These are phyloP conservation scores for Caenorhabditis becei DNA, from an alignment of 2,888 invertebrate genomes.

Conservation along the genomic window DNA sequence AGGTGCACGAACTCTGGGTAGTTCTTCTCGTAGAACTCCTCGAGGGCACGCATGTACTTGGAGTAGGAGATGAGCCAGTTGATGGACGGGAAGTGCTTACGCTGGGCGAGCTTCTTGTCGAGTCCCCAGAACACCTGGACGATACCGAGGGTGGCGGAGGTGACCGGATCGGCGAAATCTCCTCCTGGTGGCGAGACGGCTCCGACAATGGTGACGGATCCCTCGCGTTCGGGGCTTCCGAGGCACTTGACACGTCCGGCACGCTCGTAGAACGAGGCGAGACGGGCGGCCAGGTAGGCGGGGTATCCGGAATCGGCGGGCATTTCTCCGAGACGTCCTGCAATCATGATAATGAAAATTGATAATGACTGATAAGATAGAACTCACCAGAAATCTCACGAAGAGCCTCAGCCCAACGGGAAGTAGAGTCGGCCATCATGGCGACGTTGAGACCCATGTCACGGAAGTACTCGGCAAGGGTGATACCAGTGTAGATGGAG, in stretches of 20 bases:
- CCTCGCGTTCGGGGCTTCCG: conserved; percentile 91
- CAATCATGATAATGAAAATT: background rate
- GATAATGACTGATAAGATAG: background rate
- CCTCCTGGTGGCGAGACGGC: conserved; percentile 94
- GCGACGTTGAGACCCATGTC: conserved; percentile 99
- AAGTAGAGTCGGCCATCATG: conserved; percentile 99
- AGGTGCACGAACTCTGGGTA: conserved; percentile 96
- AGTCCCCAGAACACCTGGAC: conserved; percentile 86
- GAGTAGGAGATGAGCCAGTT: conserved; percentile 99
- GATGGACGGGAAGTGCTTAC: conserved; percentile 99
- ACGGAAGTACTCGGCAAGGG: conserved; percentile 93
- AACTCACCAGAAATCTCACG: conserved; percentile 93
- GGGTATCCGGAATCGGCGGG: conserved; percentile 98
- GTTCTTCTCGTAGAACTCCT: conserved; percentile 99
- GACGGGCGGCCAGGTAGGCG: conserved; percentile 96
- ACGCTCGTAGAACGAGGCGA: conserved; percentile 99
- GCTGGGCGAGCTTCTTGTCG: conserved; percentile 85
- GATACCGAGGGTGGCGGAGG: conserved; percentile 96
- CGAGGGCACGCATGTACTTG: conserved; percentile 98
- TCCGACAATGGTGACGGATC: conserved; percentile 98
- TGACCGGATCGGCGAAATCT: conserved; percentile 99
- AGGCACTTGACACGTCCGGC: conserved; percentile 92
- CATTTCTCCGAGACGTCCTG: conserved; percentile 97
- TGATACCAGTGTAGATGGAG: conserved; percentile 98
- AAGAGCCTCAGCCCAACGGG: conserved; percentile 99